Percentiles rank a stretch among this genome's conserved stretches.
These are phyloP conservation scores for Lomographa bimaculata DNA, from an alignment of 2,888 invertebrate species.

Conservation along the genomic window DNA sequence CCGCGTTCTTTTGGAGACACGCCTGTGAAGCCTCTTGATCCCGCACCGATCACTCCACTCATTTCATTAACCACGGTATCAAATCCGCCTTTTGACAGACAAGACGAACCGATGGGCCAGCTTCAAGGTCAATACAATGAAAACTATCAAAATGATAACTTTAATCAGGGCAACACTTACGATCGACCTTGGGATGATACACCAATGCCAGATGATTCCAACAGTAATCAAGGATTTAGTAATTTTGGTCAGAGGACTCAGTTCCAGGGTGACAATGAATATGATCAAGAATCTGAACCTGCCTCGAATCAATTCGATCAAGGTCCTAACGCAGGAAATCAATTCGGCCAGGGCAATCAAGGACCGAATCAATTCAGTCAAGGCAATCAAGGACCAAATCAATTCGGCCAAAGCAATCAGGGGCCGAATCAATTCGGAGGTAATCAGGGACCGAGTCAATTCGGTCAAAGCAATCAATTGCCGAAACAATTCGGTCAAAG, in stretches of 20 bases:
- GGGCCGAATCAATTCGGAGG: conserved; percentile 1
- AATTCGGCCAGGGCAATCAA: conserved; percentile 1
- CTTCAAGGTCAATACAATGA: conserved; percentile 9
- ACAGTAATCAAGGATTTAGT: conserved; percentile 19
- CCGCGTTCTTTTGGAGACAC: conserved; percentile 69
- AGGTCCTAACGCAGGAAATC: conserved; percentile 6
- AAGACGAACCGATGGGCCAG: conserved; percentile 9
- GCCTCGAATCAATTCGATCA: conserved; percentile 15
- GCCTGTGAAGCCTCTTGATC: conserved; percentile 29
- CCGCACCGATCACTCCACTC: conserved; percentile 6
- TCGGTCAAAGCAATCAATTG: conserved; percentile 1
- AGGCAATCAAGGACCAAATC: conserved; percentile 3
- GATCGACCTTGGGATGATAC: conserved; percentile 30
- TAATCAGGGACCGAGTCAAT: conserved; percentile 2
- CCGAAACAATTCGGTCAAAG: conserved; percentile 4
- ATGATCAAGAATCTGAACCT: not conserved
- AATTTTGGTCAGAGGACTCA: conserved; percentile 14
- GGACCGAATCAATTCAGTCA: conserved; percentile 4
- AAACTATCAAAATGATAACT: conserved; percentile 20
- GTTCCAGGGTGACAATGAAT: not conserved
- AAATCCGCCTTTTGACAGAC: conserved; percentile 5
- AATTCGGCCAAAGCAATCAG: conserved; percentile 1
- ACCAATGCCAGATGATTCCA: conserved; percentile 25
- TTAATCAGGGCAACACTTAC: conserved; percentile 17
- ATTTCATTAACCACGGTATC: conserved; percentile 1